These are phyloP conservation scores for Pammene fasciana DNA, from an alignment of 2,888 invertebrate species.

Conservation along the genomic window DNA sequence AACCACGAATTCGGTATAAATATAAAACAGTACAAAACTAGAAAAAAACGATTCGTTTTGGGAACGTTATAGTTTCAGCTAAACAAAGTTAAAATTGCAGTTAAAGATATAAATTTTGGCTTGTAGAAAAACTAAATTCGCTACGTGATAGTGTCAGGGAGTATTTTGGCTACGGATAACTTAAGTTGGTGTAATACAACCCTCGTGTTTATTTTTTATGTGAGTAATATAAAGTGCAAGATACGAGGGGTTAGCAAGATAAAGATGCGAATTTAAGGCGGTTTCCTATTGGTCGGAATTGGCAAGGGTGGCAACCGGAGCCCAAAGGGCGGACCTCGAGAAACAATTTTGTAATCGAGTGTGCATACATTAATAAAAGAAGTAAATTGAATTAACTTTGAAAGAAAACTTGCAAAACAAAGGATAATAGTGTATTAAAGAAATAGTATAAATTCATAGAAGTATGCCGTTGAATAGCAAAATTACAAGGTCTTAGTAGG, in stretches of 20 bases:
- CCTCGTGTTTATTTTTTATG: constrained; percentile 69
- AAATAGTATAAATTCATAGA: background rate
- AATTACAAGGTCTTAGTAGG: background rate
- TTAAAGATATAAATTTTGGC: background rate
- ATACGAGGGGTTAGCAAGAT: constrained; percentile 57
- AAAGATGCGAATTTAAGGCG: constrained; percentile 66
- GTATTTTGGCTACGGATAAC: constrained; percentile 8
- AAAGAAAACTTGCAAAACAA: background rate
- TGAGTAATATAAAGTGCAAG: constrained; percentile 50
- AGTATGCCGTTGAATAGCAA: background rate
- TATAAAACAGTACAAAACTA: constrained; percentile 21
- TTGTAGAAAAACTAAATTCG: background rate
- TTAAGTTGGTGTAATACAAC: constrained; percentile 45
- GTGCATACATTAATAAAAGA: constrained; percentile 11
- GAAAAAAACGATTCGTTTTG: constrained; percentile 30
- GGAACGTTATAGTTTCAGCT: constrained; percentile 28
- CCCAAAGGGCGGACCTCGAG: constrained; percentile 56
- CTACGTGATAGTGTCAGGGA: too few species aligned
- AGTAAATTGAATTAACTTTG: constrained; percentile 9
- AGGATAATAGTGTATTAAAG: background rate
- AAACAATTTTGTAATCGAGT: constrained; percentile 35
- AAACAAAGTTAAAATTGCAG: constrained; percentile 24
- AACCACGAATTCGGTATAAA: constrained; percentile 38
- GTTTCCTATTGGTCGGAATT: constrained; percentile 62
- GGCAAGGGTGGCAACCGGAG: constrained; percentile 64